A percentile compares a stretch with the other conserved stretches of the same genome.
These are phyloP conservation scores for Orthosia gothica DNA, from an alignment of 2,888 invertebrate genomes.

Conservation along the genomic window DNA sequence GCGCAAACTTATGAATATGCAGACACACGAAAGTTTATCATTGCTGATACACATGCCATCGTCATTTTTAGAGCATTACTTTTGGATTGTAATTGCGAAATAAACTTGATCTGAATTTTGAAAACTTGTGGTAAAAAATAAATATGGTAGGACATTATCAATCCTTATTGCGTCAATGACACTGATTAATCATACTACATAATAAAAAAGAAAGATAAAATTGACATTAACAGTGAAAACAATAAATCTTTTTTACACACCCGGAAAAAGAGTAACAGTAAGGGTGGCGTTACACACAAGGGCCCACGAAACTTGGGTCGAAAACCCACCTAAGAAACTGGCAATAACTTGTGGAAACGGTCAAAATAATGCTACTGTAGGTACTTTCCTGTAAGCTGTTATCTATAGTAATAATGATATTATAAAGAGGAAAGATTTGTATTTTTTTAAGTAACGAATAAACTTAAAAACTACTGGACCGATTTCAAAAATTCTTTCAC, in stretches of 20 bases:
- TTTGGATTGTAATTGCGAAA: constrained; percentile 15
- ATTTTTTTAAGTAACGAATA: too few relatives aligned
- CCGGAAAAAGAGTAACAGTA: constrained; percentile 35
- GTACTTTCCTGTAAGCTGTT: background rate
- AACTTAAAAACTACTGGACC: too few relatives aligned
- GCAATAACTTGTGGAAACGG: background rate
- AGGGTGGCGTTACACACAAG: background rate
- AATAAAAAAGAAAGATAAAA: background rate
- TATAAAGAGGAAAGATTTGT: too few relatives aligned
- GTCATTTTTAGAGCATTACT: constrained; percentile 10
- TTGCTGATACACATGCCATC: constrained; percentile 26
- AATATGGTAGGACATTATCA: too few relatives aligned
- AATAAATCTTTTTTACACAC: constrained; percentile 42
- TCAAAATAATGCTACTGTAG: background rate
- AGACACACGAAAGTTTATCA: constrained; percentile 24
- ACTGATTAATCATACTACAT: too few relatives aligned
- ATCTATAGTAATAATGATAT: too few relatives aligned
- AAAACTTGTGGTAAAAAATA: background rate
- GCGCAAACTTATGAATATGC: constrained; percentile 58
- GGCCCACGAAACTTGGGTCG: background rate
- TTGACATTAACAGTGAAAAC: background rate
- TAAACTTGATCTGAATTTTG: background rate
- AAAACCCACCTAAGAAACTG: background rate
- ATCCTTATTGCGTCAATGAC: too few relatives aligned
- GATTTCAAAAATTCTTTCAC: too few relatives aligned